These are phyloP conservation scores for Clinocottus analis DNA, from an alignment of 2,113 vertebrate species.

Conservation along the genomic window DNA sequence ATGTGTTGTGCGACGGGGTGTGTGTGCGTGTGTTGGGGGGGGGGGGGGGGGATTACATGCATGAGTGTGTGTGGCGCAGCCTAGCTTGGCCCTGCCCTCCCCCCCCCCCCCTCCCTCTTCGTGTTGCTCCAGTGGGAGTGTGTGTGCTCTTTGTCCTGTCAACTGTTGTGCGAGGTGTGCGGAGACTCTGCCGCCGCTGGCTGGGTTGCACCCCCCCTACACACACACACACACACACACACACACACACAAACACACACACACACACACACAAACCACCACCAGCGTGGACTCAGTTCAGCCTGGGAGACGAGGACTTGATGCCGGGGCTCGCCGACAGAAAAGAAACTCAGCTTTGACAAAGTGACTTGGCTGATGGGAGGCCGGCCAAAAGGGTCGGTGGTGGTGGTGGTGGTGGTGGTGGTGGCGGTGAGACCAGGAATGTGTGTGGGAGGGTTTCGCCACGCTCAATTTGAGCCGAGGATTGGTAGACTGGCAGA, in stretches of 20 bases:
- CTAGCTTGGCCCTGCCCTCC: constrained; percentile 68
- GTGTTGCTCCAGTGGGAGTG: constrained; percentile 65
- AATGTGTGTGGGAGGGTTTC: constrained; percentile 52
- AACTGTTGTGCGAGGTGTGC: constrained; percentile 61
- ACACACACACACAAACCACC: too few relatives aligned
- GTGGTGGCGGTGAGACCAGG: constrained; percentile 46
- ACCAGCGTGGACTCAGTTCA: constrained; percentile 26
- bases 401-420: too few relatives aligned
- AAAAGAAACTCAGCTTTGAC: constrained; percentile 39
- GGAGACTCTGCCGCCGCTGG: too few relatives aligned
- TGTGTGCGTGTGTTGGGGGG: constrained; percentile 58
- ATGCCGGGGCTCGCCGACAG: background rate
- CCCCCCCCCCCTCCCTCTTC: too few relatives aligned
- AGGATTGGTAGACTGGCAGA: constrained; percentile 62
- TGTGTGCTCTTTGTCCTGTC: constrained; percentile 81
- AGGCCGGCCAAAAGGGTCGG: constrained; percentile 48
- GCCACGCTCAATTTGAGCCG: constrained; percentile 62
- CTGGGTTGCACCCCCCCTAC: too few relatives aligned
- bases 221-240: too few relatives aligned
- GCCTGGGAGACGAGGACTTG: background rate
- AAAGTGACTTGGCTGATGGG: constrained; percentile 35
- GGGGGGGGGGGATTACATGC: constrained; percentile 52
- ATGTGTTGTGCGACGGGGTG: constrained; percentile 38
- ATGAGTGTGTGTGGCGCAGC: constrained; percentile 68
- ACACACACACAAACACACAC: too few relatives aligned